Conservation (phyloP, 1,140 invertebrate species). For the Leptinotarsa texana region DNA sequence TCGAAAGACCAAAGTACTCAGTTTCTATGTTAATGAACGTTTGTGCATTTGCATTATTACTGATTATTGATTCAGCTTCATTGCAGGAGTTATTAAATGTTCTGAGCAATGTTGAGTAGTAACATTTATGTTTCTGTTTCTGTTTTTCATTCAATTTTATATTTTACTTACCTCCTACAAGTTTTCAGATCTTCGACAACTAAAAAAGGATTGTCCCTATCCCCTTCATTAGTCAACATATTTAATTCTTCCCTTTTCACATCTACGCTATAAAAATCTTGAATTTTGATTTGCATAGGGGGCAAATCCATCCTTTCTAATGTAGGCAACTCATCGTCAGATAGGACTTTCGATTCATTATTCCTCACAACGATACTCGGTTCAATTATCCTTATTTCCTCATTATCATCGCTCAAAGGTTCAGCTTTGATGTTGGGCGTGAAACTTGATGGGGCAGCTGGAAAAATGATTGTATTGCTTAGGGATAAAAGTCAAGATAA, state of each 20-base stretch:
- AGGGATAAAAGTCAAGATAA: no score
- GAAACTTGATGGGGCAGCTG: not conserved
- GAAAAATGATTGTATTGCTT: not conserved
- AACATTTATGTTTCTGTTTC: no score
- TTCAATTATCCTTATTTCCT: not conserved
- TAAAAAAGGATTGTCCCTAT: not conserved
- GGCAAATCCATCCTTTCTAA: slow-evolving; percentile 2
- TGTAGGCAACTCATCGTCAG: not conserved
- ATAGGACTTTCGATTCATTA: not conserved
- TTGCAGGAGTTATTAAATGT: no score
- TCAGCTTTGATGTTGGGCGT: not conserved
- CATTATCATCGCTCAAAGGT: not conserved
- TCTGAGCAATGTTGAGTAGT: no score
- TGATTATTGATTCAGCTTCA: no score
- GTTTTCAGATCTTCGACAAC: not conserved
- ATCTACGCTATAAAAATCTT: not conserved
- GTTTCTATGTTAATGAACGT: no score
- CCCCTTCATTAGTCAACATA: not conserved
- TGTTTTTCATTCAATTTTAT: not conserved
- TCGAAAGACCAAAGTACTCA: no score
- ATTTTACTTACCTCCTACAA: slow-evolving; percentile 1
- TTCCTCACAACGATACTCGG: not conserved
- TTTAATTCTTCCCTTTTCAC: not conserved
- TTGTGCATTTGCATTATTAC: no score
- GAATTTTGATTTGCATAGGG: not conserved